Evolutionary conservation across 2,888 invertebrate species (phyloP).

Genomic region (Synanthedon myopaeformis): DNA sequence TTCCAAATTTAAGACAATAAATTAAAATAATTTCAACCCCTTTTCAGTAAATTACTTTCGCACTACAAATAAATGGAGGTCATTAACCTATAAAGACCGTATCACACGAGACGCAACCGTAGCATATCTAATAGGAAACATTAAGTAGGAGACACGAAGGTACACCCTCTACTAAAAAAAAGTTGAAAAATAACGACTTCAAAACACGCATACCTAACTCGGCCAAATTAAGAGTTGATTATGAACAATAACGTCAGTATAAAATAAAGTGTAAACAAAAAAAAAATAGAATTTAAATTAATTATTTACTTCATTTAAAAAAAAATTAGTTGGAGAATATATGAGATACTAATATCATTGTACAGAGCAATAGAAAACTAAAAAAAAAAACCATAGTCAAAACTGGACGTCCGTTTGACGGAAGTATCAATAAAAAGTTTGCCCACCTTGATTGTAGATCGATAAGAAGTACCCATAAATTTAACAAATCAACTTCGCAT

Average conservation of each 20-base stretch:
- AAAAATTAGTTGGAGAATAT: too few species aligned
- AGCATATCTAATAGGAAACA: slow-evolving; percentile 44
- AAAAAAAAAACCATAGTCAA: not conserved
- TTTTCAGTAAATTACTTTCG: not conserved
- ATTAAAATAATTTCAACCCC: not conserved
- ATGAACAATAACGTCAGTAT: slow-evolving; percentile 19
- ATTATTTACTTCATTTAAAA: too few species aligned
- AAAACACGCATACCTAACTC: slow-evolving; percentile 61
- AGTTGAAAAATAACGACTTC: slow-evolving; percentile 55
- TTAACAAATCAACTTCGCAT: too few species aligned
- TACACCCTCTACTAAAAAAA: slow-evolving; percentile 43
- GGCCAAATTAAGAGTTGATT: slow-evolving; percentile 66
- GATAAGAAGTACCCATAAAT: too few species aligned
- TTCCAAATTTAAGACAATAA: too few species aligned
- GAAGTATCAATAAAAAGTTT: not conserved
- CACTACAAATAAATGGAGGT: not conserved
- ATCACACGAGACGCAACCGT: slow-evolving; percentile 31
- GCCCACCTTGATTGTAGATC: not conserved
- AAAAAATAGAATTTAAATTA: not conserved
- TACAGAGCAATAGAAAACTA: not conserved
- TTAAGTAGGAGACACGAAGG: slow-evolving; percentile 54
- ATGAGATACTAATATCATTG: not conserved
- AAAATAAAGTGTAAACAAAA: not conserved
- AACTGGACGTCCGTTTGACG: too few species aligned
- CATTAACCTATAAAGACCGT: slow-evolving; percentile 16